Evolutionary conservation across 2,888 invertebrate species (phyloP), one percentile per base, ranked within the genome.

Genomic region (Polymixis flavicincta): DNA sequence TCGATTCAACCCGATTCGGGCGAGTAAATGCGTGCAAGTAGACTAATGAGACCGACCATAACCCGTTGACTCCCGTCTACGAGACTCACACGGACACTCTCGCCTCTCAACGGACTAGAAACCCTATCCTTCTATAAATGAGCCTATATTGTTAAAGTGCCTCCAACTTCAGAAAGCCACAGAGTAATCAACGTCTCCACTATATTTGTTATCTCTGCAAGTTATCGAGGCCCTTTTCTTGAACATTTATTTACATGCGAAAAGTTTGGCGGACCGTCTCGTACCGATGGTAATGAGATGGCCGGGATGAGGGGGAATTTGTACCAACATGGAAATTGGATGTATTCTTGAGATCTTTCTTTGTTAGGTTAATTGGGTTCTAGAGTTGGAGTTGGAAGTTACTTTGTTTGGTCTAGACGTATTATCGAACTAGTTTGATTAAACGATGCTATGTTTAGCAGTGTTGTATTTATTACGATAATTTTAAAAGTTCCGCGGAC

Each of bases 181-280:
- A 78, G 37, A 57, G 69, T 81, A 81, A 75, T 81, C 67, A 78
- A 76, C 32, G 52, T 76, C 57, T 37, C 22, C 48, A 54, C 67
- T 68, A 61, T 63, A 66, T 64, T 55, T 69, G 69, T 66, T 83
- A 84, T 83, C 74, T 73, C 14, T 52, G 59, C 72, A 73, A 82
- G 61, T 70, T 77, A 83, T 80, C 50, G 74, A 19, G 50, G 17
- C 28, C 61, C 73, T 84, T 82, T 83, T 72, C 74, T 71, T 19
- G 42, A 82, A 67, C 71, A 74, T 84, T 74, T 82, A 84, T 78
- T 76, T 84, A 71, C 78, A 84, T 79, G 82, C 59, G 76, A 54
- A 84, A 80, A 82, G 52, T 84, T 80, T 52, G n/a, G 54, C 60
- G n/a, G 71, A 22, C 61, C 14, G 55, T 22, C 66, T 80, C 80